phyloP scores from a whole-genome alignment of 1,140 invertebrate species.

The Pinna nobilis region DNA sequence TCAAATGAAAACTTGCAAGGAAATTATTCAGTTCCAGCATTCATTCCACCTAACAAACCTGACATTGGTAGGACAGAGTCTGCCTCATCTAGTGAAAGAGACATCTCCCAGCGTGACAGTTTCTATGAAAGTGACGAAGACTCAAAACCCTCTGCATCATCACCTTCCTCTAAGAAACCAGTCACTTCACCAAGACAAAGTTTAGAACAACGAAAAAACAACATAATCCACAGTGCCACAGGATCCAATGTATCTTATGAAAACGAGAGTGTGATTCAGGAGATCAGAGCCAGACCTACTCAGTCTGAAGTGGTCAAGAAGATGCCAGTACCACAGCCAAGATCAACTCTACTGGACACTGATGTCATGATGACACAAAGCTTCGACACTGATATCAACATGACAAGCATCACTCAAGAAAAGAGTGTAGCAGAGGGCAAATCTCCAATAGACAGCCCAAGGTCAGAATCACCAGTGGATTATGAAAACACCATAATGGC shows the following conservation, averaged over 20 bases:
- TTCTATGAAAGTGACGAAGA: slow-evolving; percentile 70
- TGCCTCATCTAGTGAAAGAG: slow-evolving; percentile 36
- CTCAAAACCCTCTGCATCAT: background rate
- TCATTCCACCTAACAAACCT: slow-evolving; percentile 7
- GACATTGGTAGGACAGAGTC: slow-evolving; percentile 38
- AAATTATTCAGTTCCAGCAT: slow-evolving; percentile 11
- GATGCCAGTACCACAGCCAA: slow-evolving; percentile 36
- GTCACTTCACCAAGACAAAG: slow-evolving; percentile 46
- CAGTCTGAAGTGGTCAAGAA: slow-evolving; percentile 20
- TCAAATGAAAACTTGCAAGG: slow-evolving; percentile 38
- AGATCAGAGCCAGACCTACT: slow-evolving; percentile 23
- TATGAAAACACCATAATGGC: slow-evolving; percentile 48
- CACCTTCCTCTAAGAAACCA: slow-evolving; percentile 33
- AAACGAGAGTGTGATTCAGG: slow-evolving; percentile 30
- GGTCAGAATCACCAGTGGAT: slow-evolving; percentile 40
- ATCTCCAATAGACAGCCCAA: slow-evolving; percentile 19
- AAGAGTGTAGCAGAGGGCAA: slow-evolving; percentile 10
- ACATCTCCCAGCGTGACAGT: slow-evolving; percentile 55
- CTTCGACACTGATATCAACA: background rate
- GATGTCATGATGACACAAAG: slow-evolving; percentile 6
- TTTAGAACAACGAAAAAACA: slow-evolving; percentile 22
- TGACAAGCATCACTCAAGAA: slow-evolving; percentile 15
- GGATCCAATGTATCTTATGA: slow-evolving; percentile 32
- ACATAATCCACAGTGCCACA: slow-evolving; percentile 3
- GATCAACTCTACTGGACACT: slow-evolving; percentile 33